Conservation (phyloP, 2,888 invertebrate genomes). For the Spatulosminthurus flaviceps region DNA sequence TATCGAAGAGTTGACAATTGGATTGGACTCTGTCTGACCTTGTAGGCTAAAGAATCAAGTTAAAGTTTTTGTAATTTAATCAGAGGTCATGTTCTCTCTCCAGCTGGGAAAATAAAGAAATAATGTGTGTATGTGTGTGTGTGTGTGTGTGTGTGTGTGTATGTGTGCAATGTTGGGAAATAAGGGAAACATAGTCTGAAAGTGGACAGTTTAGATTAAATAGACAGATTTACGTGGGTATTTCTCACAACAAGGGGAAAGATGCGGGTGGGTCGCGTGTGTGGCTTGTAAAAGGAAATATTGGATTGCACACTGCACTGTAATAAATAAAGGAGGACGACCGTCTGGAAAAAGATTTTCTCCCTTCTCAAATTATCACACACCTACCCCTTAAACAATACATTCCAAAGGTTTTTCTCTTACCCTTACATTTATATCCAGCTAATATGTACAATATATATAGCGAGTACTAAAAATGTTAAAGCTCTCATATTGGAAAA, state of each 20-base stretch:
- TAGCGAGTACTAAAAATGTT: too few relatives aligned
- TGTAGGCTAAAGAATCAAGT: not conserved
- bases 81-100: conserved; percentile 8
- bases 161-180: not conserved
- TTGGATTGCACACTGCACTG: conserved; percentile 20
- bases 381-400: not conserved
- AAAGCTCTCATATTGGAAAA: too few relatives aligned
- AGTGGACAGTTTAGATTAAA: conserved; percentile 2
- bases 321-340: conserved; percentile 24
- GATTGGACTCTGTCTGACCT: not conserved
- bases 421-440: too few relatives aligned
- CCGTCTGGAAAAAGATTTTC: not conserved
- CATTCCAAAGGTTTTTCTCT: not conserved
- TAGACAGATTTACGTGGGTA: not conserved
- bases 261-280: conserved; percentile 19
- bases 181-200: not conserved
- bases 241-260: not conserved
- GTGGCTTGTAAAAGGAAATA: conserved; percentile 1
- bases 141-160: too few relatives aligned
- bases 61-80: conserved; percentile 11
- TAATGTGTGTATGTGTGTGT: too few relatives aligned
- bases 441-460: too few relatives aligned
- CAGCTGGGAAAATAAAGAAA: conserved; percentile 12
- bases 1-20: not conserved
- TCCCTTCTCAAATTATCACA: conserved; percentile 1